These are phyloP conservation scores for Petromus typicus DNA, from an alignment of 2,113 vertebrate genomes.

Conservation along the genomic window DNA sequence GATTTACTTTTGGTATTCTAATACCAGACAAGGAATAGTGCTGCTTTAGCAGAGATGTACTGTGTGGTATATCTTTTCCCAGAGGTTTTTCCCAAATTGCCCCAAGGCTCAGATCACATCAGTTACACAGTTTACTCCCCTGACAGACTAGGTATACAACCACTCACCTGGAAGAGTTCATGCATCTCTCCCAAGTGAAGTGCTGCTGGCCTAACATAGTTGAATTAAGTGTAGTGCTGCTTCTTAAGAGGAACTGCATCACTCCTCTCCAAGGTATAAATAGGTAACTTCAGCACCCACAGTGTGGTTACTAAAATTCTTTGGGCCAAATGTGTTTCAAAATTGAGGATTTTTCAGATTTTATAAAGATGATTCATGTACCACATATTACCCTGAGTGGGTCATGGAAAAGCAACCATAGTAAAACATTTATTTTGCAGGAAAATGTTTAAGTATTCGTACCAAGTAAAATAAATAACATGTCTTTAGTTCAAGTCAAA, in stretches of 20 bases:
- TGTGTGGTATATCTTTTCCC: neutral
- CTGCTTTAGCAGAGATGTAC: neutral
- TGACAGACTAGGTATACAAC: neutral
- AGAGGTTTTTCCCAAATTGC: neutral
- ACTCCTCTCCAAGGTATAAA: no score
- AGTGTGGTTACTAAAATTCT: neutral
- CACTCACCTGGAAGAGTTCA: neutral
- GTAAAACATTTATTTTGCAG: neutral
- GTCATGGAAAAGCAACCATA: neutral
- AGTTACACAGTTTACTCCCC: neutral
- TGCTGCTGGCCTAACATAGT: neutral
- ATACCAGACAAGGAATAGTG: neutral
- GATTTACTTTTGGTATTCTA: neutral
- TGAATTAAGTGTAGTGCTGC: neutral
- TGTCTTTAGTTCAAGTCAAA: neutral
- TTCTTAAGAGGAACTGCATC: neutral
- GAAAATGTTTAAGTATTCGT: neutral
- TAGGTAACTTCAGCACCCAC: no score
- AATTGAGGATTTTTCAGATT: conserved; percentile 8
- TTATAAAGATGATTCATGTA: neutral
- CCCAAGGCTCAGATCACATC: neutral
- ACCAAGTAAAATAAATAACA: neutral
- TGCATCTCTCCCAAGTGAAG: neutral
- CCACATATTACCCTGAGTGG: neutral
- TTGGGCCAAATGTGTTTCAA: neutral